phyloP scores from a whole-genome alignment of 2,113 vertebrate genomes.

The Leuciscus idus region DNA sequence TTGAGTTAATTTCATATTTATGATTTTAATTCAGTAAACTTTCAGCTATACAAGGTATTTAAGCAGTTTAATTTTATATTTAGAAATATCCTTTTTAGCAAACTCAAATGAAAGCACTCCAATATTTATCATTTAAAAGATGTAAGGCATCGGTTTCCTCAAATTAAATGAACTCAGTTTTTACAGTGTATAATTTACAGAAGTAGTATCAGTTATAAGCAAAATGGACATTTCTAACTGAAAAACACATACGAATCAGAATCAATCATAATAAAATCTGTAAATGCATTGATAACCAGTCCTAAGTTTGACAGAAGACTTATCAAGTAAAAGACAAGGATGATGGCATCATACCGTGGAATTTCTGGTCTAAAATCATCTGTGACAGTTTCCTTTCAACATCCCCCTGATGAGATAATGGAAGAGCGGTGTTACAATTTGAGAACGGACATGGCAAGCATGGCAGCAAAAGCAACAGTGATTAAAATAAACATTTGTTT shows the following conservation, averaged over 20 bases:
- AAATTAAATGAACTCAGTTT: neutral
- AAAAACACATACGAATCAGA: neutral
- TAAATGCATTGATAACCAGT: neutral
- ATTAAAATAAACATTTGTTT: neutral
- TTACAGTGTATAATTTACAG: neutral
- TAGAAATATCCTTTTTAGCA: neutral
- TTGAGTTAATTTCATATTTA: neutral
- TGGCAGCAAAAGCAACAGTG: neutral
- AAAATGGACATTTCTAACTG: neutral
- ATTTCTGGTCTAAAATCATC: conserved; percentile 97
- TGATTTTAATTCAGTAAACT: neutral
- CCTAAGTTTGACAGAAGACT: neutral
- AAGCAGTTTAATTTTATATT: neutral
- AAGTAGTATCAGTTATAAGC: neutral
- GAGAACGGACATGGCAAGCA: neutral
- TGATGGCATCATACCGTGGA: conserved; percentile 82
- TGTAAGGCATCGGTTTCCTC: neutral
- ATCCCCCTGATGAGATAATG: conserved; percentile 78
- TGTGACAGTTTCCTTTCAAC: conserved; percentile 97
- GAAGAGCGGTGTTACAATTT: neutral
- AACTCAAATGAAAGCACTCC: neutral
- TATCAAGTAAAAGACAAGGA: neutral
- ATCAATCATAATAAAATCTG: neutral
- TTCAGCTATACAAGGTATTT: neutral
- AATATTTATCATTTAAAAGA: too few species aligned